Percentiles rank a stretch among this genome's conserved stretches.
These are phyloP conservation scores for Melieria omissa DNA, from an alignment of 2,888 invertebrate species.

Conservation along the genomic window DNA sequence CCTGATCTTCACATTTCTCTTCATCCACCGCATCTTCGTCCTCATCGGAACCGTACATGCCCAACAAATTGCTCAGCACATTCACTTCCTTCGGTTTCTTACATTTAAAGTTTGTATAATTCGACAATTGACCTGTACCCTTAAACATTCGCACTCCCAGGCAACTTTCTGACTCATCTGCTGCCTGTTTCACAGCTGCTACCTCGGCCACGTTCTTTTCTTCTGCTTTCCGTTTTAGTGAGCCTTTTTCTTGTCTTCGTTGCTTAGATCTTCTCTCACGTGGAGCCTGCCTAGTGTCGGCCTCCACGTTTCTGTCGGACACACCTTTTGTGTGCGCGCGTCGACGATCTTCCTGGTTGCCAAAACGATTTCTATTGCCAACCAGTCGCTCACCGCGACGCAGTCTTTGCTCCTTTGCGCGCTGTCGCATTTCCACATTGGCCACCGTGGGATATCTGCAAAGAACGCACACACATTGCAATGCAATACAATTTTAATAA, in stretches of 20 bases:
- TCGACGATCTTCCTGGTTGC: conserved; percentile 64
- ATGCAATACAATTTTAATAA: not conserved
- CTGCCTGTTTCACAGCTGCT: not conserved
- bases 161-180: not conserved
- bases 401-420: conserved; percentile 74
- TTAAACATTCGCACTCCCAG: conserved; percentile 47
- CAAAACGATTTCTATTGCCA: conserved; percentile 64
- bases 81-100: conserved; percentile 44
- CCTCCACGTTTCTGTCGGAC: conserved; percentile 8
- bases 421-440: conserved; percentile 75
- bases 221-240: conserved; percentile 8
- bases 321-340: conserved; percentile 33
- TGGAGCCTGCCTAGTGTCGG: not conserved
- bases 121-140: conserved; percentile 53
- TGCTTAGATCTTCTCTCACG: conserved; percentile 16
- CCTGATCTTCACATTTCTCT: conserved; percentile 7
- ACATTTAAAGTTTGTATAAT: conserved; percentile 51
- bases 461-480: not conserved
- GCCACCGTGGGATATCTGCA: conserved; percentile 76
- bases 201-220: not conserved
- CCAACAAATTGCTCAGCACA: conserved; percentile 54
- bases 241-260: conserved; percentile 2
- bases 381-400: conserved; percentile 81
- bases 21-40: conserved; percentile 30
- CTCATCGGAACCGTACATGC: conserved; percentile 63